Evolutionary conservation across 2,113 vertebrate species (phyloP).

Genomic region (Cochlearius cochlearius): DNA sequence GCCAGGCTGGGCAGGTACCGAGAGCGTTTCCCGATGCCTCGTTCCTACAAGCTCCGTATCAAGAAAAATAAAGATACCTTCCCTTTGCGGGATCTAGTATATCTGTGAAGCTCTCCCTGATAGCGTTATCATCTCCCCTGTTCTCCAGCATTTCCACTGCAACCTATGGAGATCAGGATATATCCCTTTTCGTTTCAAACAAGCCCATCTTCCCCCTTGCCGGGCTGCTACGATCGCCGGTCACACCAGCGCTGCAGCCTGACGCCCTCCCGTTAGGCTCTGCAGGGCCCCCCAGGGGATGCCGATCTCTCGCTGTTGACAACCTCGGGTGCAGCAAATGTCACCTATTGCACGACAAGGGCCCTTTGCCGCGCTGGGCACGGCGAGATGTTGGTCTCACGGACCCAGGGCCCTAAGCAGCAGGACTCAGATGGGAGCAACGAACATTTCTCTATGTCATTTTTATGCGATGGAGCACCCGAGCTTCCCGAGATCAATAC

Average conservation of each 20-base stretch:
- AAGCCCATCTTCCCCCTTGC: neutral
- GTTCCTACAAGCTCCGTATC: neutral
- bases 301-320: rapidly evolving
- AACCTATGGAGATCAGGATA: neutral
- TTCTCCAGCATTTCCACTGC: neutral
- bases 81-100: neutral
- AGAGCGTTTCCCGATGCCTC: neutral
- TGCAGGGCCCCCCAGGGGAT: neutral
- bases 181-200: neutral
- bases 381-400: rapidly evolving
- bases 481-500: neutral
- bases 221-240: neutral
- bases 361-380: neutral
- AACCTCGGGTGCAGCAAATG: neutral
- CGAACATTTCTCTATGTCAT: neutral
- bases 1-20: neutral
- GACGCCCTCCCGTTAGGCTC: neutral
- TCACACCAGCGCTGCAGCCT: neutral
- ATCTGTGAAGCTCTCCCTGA: neutral
- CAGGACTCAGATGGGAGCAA: neutral
- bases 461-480: neutral
- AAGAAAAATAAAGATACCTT: neutral
- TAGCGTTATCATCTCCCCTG: neutral
- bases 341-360: neutral
- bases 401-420: neutral